Evolutionary conservation across 1,140 invertebrate genomes (phyloP).

Genomic region (Drosophila gunungcola): DNA sequence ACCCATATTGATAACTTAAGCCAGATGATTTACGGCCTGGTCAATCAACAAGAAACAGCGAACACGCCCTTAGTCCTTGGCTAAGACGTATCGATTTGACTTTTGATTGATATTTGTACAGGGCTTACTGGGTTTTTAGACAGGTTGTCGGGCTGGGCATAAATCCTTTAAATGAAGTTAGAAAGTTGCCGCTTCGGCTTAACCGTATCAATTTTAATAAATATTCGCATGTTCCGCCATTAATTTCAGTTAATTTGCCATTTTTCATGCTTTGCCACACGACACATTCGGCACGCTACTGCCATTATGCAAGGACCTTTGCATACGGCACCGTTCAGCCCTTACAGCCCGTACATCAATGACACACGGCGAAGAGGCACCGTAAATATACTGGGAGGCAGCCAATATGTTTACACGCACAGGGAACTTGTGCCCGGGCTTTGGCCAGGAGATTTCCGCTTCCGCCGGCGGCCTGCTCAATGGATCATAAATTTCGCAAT

Average conservation of each 20-base stretch:
- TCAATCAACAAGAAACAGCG: constrained; percentile 33
- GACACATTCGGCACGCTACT: constrained; percentile 51
- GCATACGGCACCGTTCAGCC: constrained; percentile 42
- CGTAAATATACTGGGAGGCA: constrained; percentile 72
- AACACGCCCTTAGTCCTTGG: constrained; percentile 35
- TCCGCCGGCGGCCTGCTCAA: constrained; percentile 48
- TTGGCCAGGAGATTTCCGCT: constrained; percentile 37
- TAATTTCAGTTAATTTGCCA: constrained; percentile 82
- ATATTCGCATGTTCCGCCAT: constrained; percentile 72
- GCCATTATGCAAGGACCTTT: constrained; percentile 47
- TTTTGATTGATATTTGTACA: constrained; percentile 76
- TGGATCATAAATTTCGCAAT: constrained; percentile 77
- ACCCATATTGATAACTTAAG: constrained; percentile 81
- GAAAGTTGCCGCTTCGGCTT: constrained; percentile 60
- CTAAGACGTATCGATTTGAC: constrained; percentile 77
- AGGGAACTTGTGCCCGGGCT: constrained; percentile 28
- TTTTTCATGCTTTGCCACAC: constrained; percentile 73
- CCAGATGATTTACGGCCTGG: constrained; percentile 68
- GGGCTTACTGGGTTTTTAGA: constrained; percentile 46
- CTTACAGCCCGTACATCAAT: constrained; percentile 65
- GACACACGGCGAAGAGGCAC: constrained; percentile 61
- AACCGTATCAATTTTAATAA: constrained; percentile 79
- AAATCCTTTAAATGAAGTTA: constrained; percentile 78
- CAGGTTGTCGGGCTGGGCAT: constrained; percentile 25
- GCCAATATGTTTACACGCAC: constrained; percentile 82